Evolutionary conservation across 1,140 invertebrate species (phyloP), one percentile per base, ranked within the genome.

Genomic region (Drosophila varians): DNA sequence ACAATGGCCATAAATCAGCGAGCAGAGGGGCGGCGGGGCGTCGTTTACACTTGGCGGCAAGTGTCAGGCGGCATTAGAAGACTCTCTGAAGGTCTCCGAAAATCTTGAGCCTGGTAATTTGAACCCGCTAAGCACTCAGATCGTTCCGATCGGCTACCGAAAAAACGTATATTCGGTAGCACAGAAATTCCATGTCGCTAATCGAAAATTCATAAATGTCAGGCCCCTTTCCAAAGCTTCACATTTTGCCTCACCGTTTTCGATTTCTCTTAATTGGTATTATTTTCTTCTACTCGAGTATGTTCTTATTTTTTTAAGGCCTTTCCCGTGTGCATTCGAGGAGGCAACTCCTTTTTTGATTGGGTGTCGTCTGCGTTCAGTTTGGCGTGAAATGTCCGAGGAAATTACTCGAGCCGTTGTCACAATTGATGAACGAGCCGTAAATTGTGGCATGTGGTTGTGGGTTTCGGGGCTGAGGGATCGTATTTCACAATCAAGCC

Each of bases 351-450:
- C n/a, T n/a, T 76, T 84, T 84, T 84, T 84, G 76, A 87, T 86
- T 87, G 82, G 76, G 82, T 86, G 82, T 86, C 76, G 80, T 86
- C 77, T 86, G 82, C 73, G 80, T 86, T 73, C 83, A 86, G 55
- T 64, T 86, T 88, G 82, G 82, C 82, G 82, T 86, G 77, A 87
- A 86, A 87, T 66, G 82, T 87, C 82, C 77, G 40, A 73, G 64
- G 46, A 64, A 77, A 86, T 86, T 86, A 86, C 77, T 56, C 74
- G 69, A 83, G 74, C 83, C 80, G 82, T 65, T 86, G 73, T 86
- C 82, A 74, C 72, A 86, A 60, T 80, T 86, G 80, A 86, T 86
- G 80, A 86, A 79, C 77, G 82, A 86, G 73, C 76, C 51, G 62
- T 65, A 70, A 86, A 69, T 69, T 80, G 28, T 86, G 76, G 58